A percentile compares a stretch with the other conserved stretches of the same genome.
Conservation (phyloP, 2,888 invertebrate species). For the Eupithecia pulchellata region DNA sequence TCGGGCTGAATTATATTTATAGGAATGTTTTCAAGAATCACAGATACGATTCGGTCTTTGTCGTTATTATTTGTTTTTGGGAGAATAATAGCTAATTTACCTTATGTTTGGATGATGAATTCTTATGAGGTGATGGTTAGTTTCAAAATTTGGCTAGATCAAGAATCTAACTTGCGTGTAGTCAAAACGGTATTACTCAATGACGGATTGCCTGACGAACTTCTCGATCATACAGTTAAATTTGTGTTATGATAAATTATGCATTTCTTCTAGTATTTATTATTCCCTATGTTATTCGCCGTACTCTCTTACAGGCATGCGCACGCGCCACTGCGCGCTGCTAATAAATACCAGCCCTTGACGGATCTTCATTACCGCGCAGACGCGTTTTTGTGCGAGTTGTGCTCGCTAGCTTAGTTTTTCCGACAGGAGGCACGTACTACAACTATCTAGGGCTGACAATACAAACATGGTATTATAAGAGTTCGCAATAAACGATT, state of each 20-base stretch:
- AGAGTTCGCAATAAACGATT: background rate
- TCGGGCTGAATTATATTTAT: background rate
- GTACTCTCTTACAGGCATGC: constrained; percentile 40
- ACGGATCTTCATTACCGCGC: constrained; percentile 74
- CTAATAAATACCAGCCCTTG: constrained; percentile 76
- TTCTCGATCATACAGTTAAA: too few species aligned
- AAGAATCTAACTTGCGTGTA: background rate
- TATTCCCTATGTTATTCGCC: background rate
- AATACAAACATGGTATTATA: background rate
- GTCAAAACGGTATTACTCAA: background rate
- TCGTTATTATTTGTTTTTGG: background rate
- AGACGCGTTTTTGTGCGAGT: constrained; percentile 69
- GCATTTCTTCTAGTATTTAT: background rate
- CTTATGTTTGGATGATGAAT: background rate
- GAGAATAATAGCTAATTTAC: background rate
- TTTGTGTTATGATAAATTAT: background rate
- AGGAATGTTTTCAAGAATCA: background rate
- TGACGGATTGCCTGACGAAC: background rate
- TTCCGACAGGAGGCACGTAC: constrained; percentile 23
- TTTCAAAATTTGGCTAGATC: background rate
- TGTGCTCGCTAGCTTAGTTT: constrained; percentile 27
- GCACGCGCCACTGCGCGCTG: constrained; percentile 72
- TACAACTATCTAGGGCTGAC: constrained; percentile 24
- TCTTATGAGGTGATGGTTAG: too few species aligned
- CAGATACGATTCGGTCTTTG: background rate